Evolutionary conservation across 2,113 vertebrate genomes (phyloP), one percentile per base, ranked within the genome.

Genomic region (Campylomormyrus numenius): DNA sequence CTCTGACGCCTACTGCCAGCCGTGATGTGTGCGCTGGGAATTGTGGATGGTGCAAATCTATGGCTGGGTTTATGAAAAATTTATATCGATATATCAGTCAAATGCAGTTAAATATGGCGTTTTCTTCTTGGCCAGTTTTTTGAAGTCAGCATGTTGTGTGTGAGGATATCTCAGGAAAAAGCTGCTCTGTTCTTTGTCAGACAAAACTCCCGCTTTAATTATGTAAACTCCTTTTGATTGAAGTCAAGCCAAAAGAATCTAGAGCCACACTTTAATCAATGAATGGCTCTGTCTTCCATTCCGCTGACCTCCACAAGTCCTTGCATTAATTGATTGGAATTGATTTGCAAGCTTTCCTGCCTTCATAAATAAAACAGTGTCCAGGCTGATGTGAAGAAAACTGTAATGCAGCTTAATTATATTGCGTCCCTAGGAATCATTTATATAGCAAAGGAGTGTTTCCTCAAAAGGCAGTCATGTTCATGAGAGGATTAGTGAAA

Each of bases 271-370:
- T 90, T 92, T 83, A 92, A 94, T 93, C 92, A 92, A 94, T 95
- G 91, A 70, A 87, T 88, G 93, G 93, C 92, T 90, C 77, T 89
- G 87, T 91, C 87, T 88, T 94, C 93, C 93, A 94, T 90, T 94
- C 91, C 90, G 90, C 92, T 94, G 95, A 94, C 95, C 94, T 95
- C 93, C 90, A 95, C 92, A 94, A 93, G 92, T 94, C 89, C 91
- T 90, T 93, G 90, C 93, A 92, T 95, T 94, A 95, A 95, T 94
- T 95, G 94, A 95, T 95, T 94, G 91, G 91, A 95, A 95, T 94
- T 95, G 94, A 95, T 95, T 94, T 91, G 92, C 92, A 93, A 93
- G 92, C 93, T 91, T 93, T 83, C 52, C 91, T 91, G 92, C 93
- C 89, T 92, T 90, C 93, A 93, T 91, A 88, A 90, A 88, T 66